Percentiles rank a stretch among this genome's conserved stretches.
phyloP scores from a whole-genome alignment of 2,797 vertebrate genomes.

The Gallinago nigripennis region DNA sequence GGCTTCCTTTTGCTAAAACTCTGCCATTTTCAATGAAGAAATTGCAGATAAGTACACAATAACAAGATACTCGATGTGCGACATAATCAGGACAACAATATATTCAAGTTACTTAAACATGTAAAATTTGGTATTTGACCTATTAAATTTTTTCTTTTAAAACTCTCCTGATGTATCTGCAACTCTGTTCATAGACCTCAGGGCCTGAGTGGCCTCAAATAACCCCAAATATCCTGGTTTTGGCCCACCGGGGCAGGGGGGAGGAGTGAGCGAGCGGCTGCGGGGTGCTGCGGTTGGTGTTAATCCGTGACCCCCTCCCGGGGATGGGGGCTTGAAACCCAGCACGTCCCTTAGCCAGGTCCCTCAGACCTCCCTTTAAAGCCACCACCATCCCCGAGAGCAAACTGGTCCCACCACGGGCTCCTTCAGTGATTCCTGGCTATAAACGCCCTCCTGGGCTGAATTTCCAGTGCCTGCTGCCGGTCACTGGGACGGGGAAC shows the following conservation, averaged over 20 bases:
- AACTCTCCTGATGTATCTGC: neutral
- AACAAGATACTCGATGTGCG: fast-evolving
- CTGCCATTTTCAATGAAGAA: fast-evolving
- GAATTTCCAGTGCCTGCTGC: neutral
- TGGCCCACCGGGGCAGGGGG: neutral
- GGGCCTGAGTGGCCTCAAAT: neutral
- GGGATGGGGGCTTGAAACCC: neutral
- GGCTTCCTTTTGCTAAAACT: neutral
- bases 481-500: no score
- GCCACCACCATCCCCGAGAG: neutral
- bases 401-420: fast-evolving
- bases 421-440: neutral
- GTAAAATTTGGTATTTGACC: neutral
- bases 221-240: neutral
- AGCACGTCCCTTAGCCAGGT: neutral
- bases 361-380: neutral
- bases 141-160: neutral
- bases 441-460: neutral
- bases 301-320: no score
- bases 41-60: fast-evolving
- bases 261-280: neutral
- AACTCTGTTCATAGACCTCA: neutral
- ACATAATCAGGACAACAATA: neutral
- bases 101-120: neutral
- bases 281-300: no score